A percentile compares a stretch with the other conserved stretches of the same genome.
Evolutionary conservation across 2,888 invertebrate species (phyloP).

Genomic region (Sepiola atlantica): DNA sequence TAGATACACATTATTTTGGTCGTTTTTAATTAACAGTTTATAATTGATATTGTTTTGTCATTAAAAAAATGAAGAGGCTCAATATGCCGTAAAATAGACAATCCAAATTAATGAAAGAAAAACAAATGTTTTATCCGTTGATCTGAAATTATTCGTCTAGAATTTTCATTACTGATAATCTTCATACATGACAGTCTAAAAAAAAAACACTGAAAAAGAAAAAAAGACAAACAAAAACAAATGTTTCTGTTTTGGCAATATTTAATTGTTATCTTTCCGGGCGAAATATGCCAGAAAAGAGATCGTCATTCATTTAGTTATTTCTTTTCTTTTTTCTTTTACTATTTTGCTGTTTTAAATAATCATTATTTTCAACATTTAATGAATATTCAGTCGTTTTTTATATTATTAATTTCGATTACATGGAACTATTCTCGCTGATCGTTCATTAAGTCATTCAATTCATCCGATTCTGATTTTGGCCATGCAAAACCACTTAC

Average conservation of each 20-base stretch:
- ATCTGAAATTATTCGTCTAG: background rate
- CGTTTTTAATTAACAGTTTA: no score
- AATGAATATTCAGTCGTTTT: background rate
- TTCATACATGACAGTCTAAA: background rate
- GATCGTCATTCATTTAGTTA: background rate
- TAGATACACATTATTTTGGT: no score
- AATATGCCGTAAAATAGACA: background rate
- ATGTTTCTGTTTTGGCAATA: background rate
- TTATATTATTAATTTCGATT: background rate
- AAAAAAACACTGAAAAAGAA: no score
- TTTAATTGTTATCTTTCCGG: background rate
- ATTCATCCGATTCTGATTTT: background rate
- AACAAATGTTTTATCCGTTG: background rate
- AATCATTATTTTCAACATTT: background rate
- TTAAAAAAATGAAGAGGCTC: background rate
- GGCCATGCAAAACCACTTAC: background rate
- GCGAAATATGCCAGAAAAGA: background rate
- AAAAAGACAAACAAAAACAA: background rate
- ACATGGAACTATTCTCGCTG: background rate
- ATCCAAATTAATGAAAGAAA: no score
- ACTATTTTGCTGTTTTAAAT: no score
- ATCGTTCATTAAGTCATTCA: background rate
- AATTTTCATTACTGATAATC: background rate
- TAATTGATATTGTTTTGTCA: background rate
- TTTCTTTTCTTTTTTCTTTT: background rate